Conservation (phyloP, 1,140 invertebrate genomes). For the Heterodera schachtii region DNA sequence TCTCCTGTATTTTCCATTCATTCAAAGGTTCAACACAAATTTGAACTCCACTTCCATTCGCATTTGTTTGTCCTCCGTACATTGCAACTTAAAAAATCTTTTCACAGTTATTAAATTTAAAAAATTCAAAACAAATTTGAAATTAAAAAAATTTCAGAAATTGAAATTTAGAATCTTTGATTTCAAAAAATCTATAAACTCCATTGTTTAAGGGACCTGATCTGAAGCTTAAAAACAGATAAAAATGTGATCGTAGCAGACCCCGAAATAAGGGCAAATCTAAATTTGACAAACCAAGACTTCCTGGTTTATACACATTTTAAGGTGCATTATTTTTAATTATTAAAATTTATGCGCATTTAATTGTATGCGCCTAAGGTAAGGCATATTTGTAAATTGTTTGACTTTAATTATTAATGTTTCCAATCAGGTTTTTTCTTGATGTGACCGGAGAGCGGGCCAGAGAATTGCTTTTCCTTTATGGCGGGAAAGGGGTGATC, state of each 20-base stretch:
- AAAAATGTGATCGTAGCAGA: too few species aligned
- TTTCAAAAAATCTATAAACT: too few species aligned
- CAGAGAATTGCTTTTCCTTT: conserved; percentile 49
- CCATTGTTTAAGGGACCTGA: too few species aligned
- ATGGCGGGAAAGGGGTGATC: conserved; percentile 44
- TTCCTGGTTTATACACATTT: too few species aligned
- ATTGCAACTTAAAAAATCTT: not conserved
- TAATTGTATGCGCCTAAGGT: conserved; percentile 16
- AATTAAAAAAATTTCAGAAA: too few species aligned
- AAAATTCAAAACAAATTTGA: too few species aligned
- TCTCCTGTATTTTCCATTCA: conserved; percentile 56
- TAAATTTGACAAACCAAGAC: too few species aligned
- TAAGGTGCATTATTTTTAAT: too few species aligned
- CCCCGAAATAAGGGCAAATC: too few species aligned
- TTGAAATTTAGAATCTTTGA: too few species aligned
- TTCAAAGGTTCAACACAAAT: conserved; percentile 47
- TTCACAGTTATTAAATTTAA: too few species aligned
- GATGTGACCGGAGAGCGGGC: conserved; percentile 53
- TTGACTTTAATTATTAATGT: not conserved
- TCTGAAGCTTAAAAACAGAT: too few species aligned
- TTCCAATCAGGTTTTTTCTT: conserved; percentile 32
- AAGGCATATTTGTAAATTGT: not conserved
- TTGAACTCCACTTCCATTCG: conserved; percentile 34
- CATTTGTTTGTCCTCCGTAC: not conserved
- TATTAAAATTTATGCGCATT: not conserved